Evolutionary conservation across 2,888 invertebrate species (phyloP).

Genomic region (Ophioninae sp.): DNA sequence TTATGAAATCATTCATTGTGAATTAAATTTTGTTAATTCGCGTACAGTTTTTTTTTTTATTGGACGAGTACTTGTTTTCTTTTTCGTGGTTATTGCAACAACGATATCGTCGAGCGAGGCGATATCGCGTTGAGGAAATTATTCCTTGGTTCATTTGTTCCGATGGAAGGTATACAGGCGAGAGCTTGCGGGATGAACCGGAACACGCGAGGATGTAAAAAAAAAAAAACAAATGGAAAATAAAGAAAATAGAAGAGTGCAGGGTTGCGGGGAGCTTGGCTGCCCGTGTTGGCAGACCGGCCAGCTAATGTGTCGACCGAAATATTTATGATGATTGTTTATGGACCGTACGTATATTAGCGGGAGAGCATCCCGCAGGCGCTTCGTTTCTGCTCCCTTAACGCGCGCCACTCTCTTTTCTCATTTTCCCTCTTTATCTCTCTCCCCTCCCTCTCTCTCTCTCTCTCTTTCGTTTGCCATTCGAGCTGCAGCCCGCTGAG

Average conservation of each 20-base stretch:
- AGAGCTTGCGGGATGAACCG: constrained; percentile 48
- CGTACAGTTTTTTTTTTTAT: background rate
- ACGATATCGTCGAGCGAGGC: background rate
- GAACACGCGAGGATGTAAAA: constrained; percentile 28
- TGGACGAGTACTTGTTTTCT: background rate
- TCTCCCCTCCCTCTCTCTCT: constrained; percentile 33
- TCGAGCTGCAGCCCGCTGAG: constrained; percentile 9
- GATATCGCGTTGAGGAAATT: background rate
- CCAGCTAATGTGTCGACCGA: constrained; percentile 79
- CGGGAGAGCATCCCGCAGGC: constrained; percentile 70
- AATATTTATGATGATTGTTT: constrained; percentile 80
- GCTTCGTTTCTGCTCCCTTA: constrained; percentile 67
- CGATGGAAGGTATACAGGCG: constrained; percentile 13
- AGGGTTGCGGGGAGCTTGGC: constrained; percentile 50
- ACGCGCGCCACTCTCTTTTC: constrained; percentile 64
- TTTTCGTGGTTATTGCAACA: background rate
- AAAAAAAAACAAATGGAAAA: constrained; percentile 22
- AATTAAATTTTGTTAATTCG: background rate
- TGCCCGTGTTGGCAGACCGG: constrained; percentile 75
- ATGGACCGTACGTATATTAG: constrained; percentile 80
- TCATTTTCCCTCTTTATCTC: constrained; percentile 32
- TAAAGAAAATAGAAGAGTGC: constrained; percentile 44
- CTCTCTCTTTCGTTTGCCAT: constrained; percentile 16
- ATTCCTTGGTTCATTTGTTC: background rate
- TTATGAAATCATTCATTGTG: too few relatives aligned